A percentile compares a stretch with the other conserved stretches of the same genome.
These are phyloP conservation scores for Pogonophryne albipinna DNA, from an alignment of 2,797 vertebrate species.

Conservation along the genomic window DNA sequence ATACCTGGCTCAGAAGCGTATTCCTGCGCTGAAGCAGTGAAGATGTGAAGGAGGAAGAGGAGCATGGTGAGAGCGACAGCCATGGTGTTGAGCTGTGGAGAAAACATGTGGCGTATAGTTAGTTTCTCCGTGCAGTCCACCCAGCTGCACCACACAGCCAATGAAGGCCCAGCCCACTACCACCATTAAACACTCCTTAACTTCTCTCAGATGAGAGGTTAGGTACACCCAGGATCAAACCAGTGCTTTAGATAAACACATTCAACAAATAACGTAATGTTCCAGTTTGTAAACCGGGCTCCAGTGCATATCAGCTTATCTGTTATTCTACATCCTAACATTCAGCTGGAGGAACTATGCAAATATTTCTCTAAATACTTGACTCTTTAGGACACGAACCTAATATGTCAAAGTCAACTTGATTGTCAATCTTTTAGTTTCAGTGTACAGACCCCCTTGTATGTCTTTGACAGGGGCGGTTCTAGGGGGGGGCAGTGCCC, in stretches of 20 bases:
- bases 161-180: slow-evolving; percentile 56
- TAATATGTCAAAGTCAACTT: too few species aligned
- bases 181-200: slow-evolving; percentile 9
- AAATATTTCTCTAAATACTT: not conserved
- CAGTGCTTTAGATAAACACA: not conserved
- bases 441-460: too few species aligned
- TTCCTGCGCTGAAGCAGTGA: slow-evolving; percentile 35
- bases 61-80: slow-evolving; percentile 36
- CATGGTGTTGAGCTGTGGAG: slow-evolving; percentile 66
- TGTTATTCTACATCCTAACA: not conserved
- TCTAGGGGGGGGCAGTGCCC: too few species aligned
- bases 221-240: not conserved
- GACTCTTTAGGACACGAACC: not conserved
- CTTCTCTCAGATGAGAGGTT: not conserved
- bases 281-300: not conserved
- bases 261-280: too few species aligned
- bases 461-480: too few species aligned
- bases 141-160: slow-evolving; percentile 21
- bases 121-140: slow-evolving; percentile 44
- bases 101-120: slow-evolving; percentile 59
- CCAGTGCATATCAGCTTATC: not conserved
- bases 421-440: too few species aligned
- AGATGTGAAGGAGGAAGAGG: slow-evolving; percentile 42
- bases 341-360: not conserved
- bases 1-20: slow-evolving; percentile 55